phyloP scores from a whole-genome alignment of 2,797 vertebrate genomes.

The Mormyrus proboscirostris region DNA sequence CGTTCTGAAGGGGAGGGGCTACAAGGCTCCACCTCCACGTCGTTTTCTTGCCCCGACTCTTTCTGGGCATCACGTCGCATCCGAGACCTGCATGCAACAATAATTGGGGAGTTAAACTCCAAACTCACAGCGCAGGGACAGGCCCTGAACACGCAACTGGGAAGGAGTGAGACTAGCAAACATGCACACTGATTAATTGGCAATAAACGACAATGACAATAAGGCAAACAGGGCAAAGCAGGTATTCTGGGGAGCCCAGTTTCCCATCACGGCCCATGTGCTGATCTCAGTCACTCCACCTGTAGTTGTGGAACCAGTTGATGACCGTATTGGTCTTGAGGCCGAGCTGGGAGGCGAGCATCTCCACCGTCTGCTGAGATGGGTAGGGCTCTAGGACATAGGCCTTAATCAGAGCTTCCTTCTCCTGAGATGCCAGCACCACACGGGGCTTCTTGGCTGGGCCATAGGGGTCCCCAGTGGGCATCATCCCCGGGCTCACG shows the following conservation, averaged over 20 bases:
- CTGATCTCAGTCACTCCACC: slow-evolving; percentile 35
- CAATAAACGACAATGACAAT: neutral
- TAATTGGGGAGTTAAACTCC: neutral
- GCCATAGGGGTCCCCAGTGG: slow-evolving; percentile 54
- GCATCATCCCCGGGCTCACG: slow-evolving; percentile 56
- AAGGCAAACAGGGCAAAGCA: neutral
- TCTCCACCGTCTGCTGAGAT: slow-evolving; percentile 72
- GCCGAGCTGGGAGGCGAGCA: slow-evolving; percentile 70
- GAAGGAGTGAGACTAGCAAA: neutral
- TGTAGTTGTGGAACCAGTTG: slow-evolving; percentile 80
- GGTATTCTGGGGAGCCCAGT: neutral
- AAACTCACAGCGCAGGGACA: neutral
- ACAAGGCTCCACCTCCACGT: slow-evolving; percentile 55
- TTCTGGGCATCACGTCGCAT: slow-evolving; percentile 72
- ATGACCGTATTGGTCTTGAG: slow-evolving; percentile 75
- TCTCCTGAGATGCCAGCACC: slow-evolving; percentile 68
- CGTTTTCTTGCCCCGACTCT: slow-evolving; percentile 55
- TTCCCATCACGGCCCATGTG: neutral
- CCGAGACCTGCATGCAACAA: slow-evolving; percentile 56
- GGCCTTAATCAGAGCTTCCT: slow-evolving; percentile 68
- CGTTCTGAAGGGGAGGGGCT: slow-evolving; percentile 35
- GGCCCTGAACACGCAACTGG: neutral
- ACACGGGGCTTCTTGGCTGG: slow-evolving; percentile 70
- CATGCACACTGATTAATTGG: neutral
- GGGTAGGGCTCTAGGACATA: slow-evolving; percentile 73